These are phyloP conservation scores for Mamestra configurata DNA, from an alignment of 1,140 invertebrate genomes.

Conservation along the genomic window DNA sequence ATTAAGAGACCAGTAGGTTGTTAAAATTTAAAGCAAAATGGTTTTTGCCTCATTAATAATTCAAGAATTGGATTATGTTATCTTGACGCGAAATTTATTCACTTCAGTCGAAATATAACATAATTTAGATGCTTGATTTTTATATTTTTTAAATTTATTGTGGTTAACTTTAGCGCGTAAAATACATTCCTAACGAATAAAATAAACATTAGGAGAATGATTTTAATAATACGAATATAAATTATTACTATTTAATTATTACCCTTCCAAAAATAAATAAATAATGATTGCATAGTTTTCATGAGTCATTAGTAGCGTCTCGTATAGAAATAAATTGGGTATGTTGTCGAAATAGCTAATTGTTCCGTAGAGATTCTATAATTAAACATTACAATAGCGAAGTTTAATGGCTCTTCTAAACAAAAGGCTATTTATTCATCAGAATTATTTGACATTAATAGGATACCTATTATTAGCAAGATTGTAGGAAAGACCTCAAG, in stretches of 20 bases:
- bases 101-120: background rate
- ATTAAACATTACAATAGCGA: background rate
- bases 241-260: background rate
- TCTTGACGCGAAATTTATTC: background rate
- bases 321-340: background rate
- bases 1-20: background rate
- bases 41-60: background rate
- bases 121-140: background rate
- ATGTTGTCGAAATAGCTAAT: background rate
- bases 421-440: background rate
- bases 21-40: background rate
- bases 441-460: background rate
- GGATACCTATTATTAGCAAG: background rate
- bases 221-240: too few relatives aligned
- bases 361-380: background rate
- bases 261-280: background rate
- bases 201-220: background rate
- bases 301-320: too few relatives aligned
- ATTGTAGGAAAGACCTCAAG: background rate
- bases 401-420: background rate
- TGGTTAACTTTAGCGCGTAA: background rate
- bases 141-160: conserved; percentile 20
- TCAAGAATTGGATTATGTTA: conserved; percentile 1
- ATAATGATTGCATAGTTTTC: background rate
- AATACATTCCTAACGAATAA: background rate